phyloP scores from a whole-genome alignment of 2,888 invertebrate genomes.

The Colletes collaris region DNA sequence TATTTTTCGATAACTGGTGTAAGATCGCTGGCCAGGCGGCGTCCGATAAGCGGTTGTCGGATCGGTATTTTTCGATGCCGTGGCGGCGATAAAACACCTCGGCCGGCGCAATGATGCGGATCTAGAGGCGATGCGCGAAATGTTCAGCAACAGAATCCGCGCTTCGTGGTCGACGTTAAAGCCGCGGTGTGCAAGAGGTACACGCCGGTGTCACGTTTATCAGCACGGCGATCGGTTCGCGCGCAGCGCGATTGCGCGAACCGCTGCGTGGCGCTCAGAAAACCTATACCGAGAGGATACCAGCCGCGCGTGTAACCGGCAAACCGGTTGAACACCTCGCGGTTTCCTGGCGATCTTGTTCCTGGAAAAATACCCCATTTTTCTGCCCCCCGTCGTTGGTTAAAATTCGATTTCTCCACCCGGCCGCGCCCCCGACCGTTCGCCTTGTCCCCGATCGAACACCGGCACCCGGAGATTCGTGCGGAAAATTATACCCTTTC shows the following conservation, averaged over 20 bases:
- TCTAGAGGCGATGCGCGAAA: slow-evolving; percentile 68
- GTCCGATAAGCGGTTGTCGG: slow-evolving; percentile 58
- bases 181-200: slow-evolving; percentile 47
- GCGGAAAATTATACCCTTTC: slow-evolving; percentile 20
- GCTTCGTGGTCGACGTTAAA: slow-evolving; percentile 61
- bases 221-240: slow-evolving; percentile 59
- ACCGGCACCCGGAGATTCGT: slow-evolving; percentile 7
- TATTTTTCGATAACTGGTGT: slow-evolving; percentile 42
- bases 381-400: slow-evolving; percentile 1
- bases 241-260: slow-evolving; percentile 65
- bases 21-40: slow-evolving; percentile 26
- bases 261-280: slow-evolving; percentile 60
- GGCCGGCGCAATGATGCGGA: slow-evolving; percentile 64
- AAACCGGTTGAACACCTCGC: slow-evolving; percentile 60
- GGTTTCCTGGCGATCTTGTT: slow-evolving; percentile 49
- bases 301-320: slow-evolving; percentile 42
- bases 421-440: not conserved
- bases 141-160: slow-evolving; percentile 61
- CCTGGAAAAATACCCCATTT: slow-evolving; percentile 42
- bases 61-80: slow-evolving; percentile 60
- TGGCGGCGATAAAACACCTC: slow-evolving; percentile 56
- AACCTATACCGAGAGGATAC: slow-evolving; percentile 8
- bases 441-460: not conserved
- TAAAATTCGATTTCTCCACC: slow-evolving; percentile 15
- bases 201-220: slow-evolving; percentile 67